Evolutionary conservation across 35 echinoderm and acorn worm species (phyloP).

Genomic region (Hemicentrotus pulcherrimus): DNA sequence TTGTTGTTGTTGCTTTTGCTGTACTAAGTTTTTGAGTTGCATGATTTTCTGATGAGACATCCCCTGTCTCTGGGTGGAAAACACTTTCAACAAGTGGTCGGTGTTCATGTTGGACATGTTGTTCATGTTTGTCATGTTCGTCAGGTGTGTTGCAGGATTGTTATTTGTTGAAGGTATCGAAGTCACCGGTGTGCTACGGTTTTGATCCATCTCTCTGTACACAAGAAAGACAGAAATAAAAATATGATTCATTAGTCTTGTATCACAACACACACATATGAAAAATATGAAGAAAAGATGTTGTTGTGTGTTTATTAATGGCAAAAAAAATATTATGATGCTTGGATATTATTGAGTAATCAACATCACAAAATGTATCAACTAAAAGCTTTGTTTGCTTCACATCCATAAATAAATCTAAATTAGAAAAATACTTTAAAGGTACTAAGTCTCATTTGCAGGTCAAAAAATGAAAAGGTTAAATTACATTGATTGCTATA

Average conservation of each 20-base stretch:
- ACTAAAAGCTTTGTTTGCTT: too few relatives aligned
- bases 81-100: constrained; percentile 49
- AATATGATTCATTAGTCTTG: background rate
- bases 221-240: background rate
- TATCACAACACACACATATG: background rate
- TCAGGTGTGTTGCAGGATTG: background rate
- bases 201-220: background rate
- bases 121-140: constrained; percentile 15
- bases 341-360: too few relatives aligned
- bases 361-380: too few relatives aligned
- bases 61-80: constrained; percentile 48
- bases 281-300: too few relatives aligned
- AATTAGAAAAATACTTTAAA: too few relatives aligned
- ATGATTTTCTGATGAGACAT: constrained; percentile 40
- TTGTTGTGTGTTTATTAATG: too few relatives aligned
- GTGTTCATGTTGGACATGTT: constrained; percentile 42
- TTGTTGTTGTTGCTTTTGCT: constrained; percentile 62
- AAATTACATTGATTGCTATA: too few relatives aligned
- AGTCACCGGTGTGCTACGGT: background rate
- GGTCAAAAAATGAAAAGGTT: too few relatives aligned
- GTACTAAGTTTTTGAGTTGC: constrained; percentile 28
- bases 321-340: too few relatives aligned
- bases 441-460: too few relatives aligned
- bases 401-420: too few relatives aligned
- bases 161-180: background rate